Base-by-base conservation (phyloP, 2,888 invertebrate genomes). In the Parochlus steinenii region DNA sequence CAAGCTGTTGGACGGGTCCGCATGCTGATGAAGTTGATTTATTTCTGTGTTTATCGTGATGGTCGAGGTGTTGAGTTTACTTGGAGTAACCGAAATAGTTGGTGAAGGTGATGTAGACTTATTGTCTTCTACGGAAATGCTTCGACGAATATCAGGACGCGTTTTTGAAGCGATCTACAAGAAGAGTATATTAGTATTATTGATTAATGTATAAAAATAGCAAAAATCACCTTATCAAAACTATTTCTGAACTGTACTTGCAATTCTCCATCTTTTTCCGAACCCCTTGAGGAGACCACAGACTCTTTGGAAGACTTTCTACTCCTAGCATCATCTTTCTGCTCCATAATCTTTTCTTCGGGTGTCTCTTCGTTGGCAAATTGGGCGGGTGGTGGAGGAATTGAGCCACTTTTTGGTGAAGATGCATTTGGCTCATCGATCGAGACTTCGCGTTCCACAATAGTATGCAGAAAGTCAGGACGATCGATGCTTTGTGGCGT, bases 1-100 rank as follows among this genome's bases (percentile, higher is more conserved):
- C 44, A 81, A 60, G 47, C 79, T 78, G 57, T 81, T 81, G n/a
- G 73, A 72, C 40, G 65, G 59, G 49, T 72, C 68, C 28, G 67
- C 64, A 46, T 61, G 51, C 39, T 39, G 64, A 3, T 64, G 55
- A 43, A 61, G 30, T 30, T 28, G 46, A 42, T 42, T 44, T 25
- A 43, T 44, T 43, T 55, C 52, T 35, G 53, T 54, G 33, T 56
- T 58, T 11, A 58, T 55, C 17, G 60, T 58, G 20, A 59, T 53
- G 22, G 54, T 45, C 12, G 58, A 57, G 19, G 56, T 56, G 37
- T 53, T 56, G 2, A 34, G 22, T 14, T 28, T 18, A 22, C 10
- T 20, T 31, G 11, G 31, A 6, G 22, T 10, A n/a, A n/a, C 31
- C 3, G 17, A 6, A 31, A 31, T 23, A 5, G 30, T 36, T 12